Base-by-base conservation (phyloP, 1,140 invertebrate species). In the Panonychus citri region DNA sequence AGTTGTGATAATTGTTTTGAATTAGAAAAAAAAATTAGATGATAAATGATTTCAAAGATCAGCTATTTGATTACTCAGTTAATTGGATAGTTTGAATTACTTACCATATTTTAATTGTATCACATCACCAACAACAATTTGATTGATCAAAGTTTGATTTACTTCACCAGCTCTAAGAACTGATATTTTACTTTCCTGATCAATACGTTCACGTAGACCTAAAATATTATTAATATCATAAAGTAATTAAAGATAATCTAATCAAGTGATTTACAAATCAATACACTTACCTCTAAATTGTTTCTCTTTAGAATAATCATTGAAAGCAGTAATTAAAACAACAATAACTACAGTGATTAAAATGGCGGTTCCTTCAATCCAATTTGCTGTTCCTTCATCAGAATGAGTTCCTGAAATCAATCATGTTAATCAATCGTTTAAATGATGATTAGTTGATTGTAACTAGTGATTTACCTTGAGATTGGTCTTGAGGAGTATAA, bases 41-140 rank as follows among this genome's bases (percentile, higher is more conserved):
- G 5, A 15, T 19, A 50, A 17, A n/a, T n/a, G n/a, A n/a, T n/a
- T n/a, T n/a, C n/a, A n/a, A n/a, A n/a, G n/a, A n/a, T n/a, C n/a
- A n/a, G n/a, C n/a, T n/a, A n/a, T n/a, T n/a, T n/a, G n/a, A n/a
- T n/a, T n/a, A n/a, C n/a, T n/a, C n/a, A n/a, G n/a, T n/a, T n/a
- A n/a, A n/a, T n/a, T n/a, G n/a, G n/a, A n/a, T n/a, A n/a, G n/a
- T n/a, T n/a, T n/a, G 15, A 21, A 50, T 24, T n/a, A n/a, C n/a
- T n/a, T n/a, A 61, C 86, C 86, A 71, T 91, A 91, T 74, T 91
- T 91, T 62, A 93, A 82, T 73, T 83, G 91, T 72, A 90, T 95
- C 71, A 99, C 91, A 76, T 99, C 94, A 61, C 94, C 94, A 61
- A 96, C 93, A 62, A 97, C 87, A 66, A 99, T 85, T 62, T 98